Base-by-base conservation (phyloP, 37 sponge, comb jelly and placozoan genomes). In the Corticium candelabrum region DNA sequence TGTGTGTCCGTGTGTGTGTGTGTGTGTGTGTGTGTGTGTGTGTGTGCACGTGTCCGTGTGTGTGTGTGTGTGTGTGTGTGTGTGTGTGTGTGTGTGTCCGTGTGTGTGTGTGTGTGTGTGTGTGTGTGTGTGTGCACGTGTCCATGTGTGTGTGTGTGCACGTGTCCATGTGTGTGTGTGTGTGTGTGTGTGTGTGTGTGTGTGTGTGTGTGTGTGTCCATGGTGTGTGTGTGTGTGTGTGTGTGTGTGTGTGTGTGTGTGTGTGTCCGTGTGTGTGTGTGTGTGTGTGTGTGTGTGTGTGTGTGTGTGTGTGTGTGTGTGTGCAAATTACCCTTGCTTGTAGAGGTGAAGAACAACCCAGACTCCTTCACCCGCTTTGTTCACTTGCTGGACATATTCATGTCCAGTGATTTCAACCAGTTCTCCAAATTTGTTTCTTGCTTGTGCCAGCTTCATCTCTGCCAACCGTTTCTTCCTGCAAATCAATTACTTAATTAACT, bases 321-420 rank as follows among this genome's bases (percentile, higher is more conserved):
- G 27, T 80, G 43, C 68, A 68, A 57, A 37, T 40, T 86, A 97
- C 92, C 95, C 90, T 32, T 85, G 74, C 62, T 89, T 87, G 84
- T 87, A 97, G 37, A 97, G 90, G 79, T 97, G 99, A 0, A 97
- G 88, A 1, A 97, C 89, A 5, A 97, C 99, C 90, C 90, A 91
- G 76, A 97, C 90, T 35, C 83, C 93, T 0, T 94, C 88, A n/a
- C 99, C 99, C 7, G 99, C 99, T 84, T 97, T 97, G 89, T 94
- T 97, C 57, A 97, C 99, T 69, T 97, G 88, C 37, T 91, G 90
- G 31, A 97, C 87, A 79, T 97, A 97, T 31, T 97, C 95, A 39
- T 82, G 83, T 3, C 83, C 99, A 27, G 90, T 79, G 5, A 97
- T 97, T 86, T 97, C 99, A 57, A 57, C 79, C n/a, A 97, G 85